Percentiles rank a stretch among this genome's conserved stretches.
Evolutionary conservation across 2,113 vertebrate species (phyloP).

Genomic region (Nothobranchius kuhntae): DNA sequence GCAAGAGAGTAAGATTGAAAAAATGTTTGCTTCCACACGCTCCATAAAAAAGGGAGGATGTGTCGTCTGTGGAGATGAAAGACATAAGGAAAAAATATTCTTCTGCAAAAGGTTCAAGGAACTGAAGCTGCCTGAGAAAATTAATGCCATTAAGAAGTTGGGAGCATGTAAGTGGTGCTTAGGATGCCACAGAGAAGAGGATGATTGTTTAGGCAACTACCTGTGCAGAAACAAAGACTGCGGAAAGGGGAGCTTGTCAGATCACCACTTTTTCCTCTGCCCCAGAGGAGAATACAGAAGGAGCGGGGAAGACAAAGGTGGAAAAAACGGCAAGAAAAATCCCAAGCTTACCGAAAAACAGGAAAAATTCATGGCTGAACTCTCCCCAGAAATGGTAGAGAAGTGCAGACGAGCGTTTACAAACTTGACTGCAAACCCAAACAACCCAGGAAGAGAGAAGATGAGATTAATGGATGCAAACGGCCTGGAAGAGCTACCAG

Average conservation of each 20-base stretch:
- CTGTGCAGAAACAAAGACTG: background rate
- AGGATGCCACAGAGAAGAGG: background rate
- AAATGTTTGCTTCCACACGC: background rate
- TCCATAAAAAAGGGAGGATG: background rate
- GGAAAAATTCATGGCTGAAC: background rate
- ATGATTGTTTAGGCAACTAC: background rate
- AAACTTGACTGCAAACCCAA: background rate
- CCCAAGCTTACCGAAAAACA: background rate
- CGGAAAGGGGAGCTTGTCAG: background rate
- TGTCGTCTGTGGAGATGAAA: constrained; percentile 9
- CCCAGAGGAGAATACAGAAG: background rate
- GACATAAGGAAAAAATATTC: constrained; percentile 13
- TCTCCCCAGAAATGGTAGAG: background rate
- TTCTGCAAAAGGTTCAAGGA: constrained; percentile 31
- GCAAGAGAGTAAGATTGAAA: background rate
- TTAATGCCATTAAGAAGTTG: background rate
- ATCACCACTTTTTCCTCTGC: constrained; percentile 1
- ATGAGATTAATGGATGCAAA: background rate
- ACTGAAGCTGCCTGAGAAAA: background rate
- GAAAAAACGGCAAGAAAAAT: background rate
- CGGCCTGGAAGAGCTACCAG: background rate
- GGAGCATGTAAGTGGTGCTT: background rate
- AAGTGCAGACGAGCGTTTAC: background rate
- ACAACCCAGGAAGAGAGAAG: no score
- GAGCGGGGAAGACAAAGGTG: background rate